phyloP scores from a whole-genome alignment of 2,888 invertebrate genomes.

The Drosophila antonietae region DNA sequence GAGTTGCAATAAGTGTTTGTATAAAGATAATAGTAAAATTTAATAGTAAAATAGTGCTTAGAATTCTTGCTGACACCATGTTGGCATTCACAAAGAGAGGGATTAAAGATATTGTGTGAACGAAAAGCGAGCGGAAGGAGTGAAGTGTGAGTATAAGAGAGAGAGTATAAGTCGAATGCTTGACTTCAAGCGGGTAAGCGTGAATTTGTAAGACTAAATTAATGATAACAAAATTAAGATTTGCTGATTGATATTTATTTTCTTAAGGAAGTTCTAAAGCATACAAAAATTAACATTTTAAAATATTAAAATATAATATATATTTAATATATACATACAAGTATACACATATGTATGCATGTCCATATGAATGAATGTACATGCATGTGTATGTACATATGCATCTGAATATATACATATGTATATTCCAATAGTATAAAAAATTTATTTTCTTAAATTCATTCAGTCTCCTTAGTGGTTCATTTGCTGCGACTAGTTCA shows the following conservation, averaged over 20 bases:
- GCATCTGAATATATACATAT: background rate
- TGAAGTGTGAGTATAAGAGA: background rate
- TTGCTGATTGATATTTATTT: background rate
- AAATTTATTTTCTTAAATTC: background rate
- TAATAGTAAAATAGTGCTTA: background rate
- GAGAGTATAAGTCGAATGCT: background rate
- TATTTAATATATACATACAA: too few relatives aligned
- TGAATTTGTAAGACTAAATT: background rate
- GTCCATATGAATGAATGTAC: background rate
- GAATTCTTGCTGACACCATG: background rate
- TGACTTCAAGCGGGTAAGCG: background rate
- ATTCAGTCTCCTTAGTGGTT: background rate
- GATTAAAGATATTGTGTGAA: background rate
- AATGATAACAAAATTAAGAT: background rate
- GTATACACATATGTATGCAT: too few relatives aligned
- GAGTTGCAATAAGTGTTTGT: background rate
- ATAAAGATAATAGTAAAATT: background rate
- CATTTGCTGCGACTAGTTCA: background rate
- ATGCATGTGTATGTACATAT: too few relatives aligned
- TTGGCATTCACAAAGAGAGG: background rate
- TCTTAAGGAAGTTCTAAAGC: too few relatives aligned
- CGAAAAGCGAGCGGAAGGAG: background rate
- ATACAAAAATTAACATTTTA: too few relatives aligned
- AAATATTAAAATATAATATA: too few relatives aligned
- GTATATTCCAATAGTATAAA: background rate